Evolutionary conservation across 2,888 invertebrate species (phyloP), one percentile per base, ranked within the genome.

Genomic region (Artemia sinica): DNA sequence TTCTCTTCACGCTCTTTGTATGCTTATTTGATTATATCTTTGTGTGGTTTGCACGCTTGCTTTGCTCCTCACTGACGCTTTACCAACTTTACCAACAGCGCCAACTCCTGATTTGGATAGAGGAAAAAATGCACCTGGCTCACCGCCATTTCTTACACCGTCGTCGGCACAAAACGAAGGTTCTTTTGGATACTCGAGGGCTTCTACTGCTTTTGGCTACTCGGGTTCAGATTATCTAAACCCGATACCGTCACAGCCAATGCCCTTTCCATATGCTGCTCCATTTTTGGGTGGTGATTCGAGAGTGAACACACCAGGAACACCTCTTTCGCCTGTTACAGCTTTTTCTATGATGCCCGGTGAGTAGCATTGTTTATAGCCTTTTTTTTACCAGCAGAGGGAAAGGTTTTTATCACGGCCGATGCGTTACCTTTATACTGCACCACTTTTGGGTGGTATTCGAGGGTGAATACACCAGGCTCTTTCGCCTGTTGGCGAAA

Each of bases 31-130:
- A 58, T 41, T 68, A 28, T 68, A 18, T 18, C 67, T n/a, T 68
- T 52, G 66, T 69, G 66, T 71, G 70, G 67, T 66, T 70, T 28
- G 13, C 70, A 49, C 58, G 18, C 58, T 58, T 10, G 14, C 58
- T 58, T 58, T 58, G 18, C 28, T 28, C 4, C 28, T 28, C 28
- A 69, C 70, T 66, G 69, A 71, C 68, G 67, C n/a, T n/a, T n/a
- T n/a, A n/a, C n/a, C n/a, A n/a, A n/a, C 71, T 41, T 69, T 71
- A 13, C 71, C 69, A 68, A 70, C 71, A 70, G 66, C 68, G 10
- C 70, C 70, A 11, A 68, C 66, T 58, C 28, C 28, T 28, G 69
- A 58, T 18, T 58, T 58, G 58, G 58, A 58, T 10, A n/a, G 58
- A 58, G 58, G 18, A 18, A n/a, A n/a, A 58, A n/a, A 18, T n/a